Conservation (phyloP, 1,140 invertebrate genomes). For the Elymnias hypermnestra region DNA sequence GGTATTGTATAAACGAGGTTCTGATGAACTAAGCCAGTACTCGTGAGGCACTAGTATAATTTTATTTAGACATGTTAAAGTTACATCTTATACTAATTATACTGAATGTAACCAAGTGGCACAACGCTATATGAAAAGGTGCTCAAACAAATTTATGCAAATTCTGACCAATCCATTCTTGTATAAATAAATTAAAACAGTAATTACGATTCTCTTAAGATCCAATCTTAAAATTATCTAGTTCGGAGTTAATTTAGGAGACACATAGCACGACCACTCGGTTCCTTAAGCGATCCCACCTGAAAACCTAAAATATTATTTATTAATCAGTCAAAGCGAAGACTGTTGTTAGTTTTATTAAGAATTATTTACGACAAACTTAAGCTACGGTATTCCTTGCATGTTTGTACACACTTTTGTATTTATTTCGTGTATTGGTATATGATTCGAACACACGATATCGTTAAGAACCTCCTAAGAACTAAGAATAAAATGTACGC, state of each 20-base stretch:
- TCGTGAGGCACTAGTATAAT: constrained; percentile 23
- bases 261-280: constrained; percentile 28
- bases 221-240: background rate
- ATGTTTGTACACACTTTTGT: constrained; percentile 22
- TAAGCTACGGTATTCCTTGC: constrained; percentile 18
- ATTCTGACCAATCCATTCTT: constrained; percentile 23
- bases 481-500: constrained; percentile 75
- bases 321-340: constrained; percentile 64
- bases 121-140: constrained; percentile 23
- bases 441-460: constrained; percentile 37
- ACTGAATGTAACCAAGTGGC: constrained; percentile 24
- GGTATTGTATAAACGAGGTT: constrained; percentile 54
- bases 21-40: constrained; percentile 33
- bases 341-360: constrained; percentile 64
- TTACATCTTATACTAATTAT: constrained; percentile 20
- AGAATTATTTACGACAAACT: constrained; percentile 30
- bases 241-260: background rate
- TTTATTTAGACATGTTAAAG: constrained; percentile 18
- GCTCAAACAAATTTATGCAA: constrained; percentile 19
- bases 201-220: constrained; percentile 5
- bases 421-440: constrained; percentile 15
- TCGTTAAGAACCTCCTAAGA: constrained; percentile 62
- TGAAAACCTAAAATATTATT: constrained; percentile 43
- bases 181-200: constrained; percentile 17
- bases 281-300: constrained; percentile 66